These are phyloP conservation scores for Cheilinus undulatus DNA, from an alignment of 2,113 vertebrate species.

Conservation along the genomic window DNA sequence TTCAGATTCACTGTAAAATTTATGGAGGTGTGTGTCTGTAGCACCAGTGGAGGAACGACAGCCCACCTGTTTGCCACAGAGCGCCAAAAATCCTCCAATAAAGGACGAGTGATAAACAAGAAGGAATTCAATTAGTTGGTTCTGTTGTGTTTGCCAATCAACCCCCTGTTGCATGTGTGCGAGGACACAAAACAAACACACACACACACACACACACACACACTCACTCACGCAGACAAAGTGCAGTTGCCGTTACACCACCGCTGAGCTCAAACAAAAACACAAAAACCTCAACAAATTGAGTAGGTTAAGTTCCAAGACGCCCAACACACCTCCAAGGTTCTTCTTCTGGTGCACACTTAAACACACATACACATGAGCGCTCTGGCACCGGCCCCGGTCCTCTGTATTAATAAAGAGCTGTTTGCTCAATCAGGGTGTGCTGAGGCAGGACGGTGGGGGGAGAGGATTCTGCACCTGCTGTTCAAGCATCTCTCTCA, in stretches of 20 bases:
- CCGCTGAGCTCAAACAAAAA: slow-evolving; percentile 41
- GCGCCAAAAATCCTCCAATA: slow-evolving; percentile 71
- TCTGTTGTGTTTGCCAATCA: slow-evolving; percentile 66
- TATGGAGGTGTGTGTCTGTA: slow-evolving; percentile 37
- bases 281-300: slow-evolving; percentile 36
- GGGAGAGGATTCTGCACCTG: slow-evolving; percentile 38
- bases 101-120: slow-evolving; percentile 71
- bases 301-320: slow-evolving; percentile 47
- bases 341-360: slow-evolving; percentile 12
- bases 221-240: slow-evolving; percentile 16
- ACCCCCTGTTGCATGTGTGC: slow-evolving; percentile 39
- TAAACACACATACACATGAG: slow-evolving; percentile 32
- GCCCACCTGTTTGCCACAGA: slow-evolving; percentile 76
- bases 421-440: slow-evolving; percentile 73
- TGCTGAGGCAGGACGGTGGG: slow-evolving; percentile 17
- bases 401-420: slow-evolving; percentile 66
- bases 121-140: slow-evolving; percentile 76
- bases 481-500: slow-evolving; percentile 64
- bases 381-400: slow-evolving; percentile 37
- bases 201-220: slow-evolving; percentile 17
- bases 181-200: slow-evolving; percentile 43
- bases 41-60: slow-evolving; percentile 56
- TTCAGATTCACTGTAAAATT: slow-evolving; percentile 70
- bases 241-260: neutral
- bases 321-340: slow-evolving; percentile 3